These are phyloP conservation scores for Aplocera efformata DNA, from an alignment of 2,888 invertebrate species.

Conservation along the genomic window DNA sequence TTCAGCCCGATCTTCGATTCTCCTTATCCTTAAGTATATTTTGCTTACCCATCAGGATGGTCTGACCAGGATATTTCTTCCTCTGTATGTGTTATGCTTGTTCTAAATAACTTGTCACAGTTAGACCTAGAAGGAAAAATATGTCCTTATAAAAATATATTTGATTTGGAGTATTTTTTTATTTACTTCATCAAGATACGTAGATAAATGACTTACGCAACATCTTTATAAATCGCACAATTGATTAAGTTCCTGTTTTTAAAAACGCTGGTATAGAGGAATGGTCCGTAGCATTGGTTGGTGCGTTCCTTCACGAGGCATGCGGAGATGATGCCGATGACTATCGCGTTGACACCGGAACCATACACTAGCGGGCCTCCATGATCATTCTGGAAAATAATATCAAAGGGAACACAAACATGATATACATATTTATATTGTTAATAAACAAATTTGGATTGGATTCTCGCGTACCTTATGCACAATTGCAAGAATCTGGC, in stretches of 20 bases:
- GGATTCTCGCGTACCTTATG: too few species aligned
- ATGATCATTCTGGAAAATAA: slow-evolving; percentile 52
- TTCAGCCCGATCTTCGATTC: too few species aligned
- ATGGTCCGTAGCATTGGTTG: slow-evolving; percentile 58
- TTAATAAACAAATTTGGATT: too few species aligned
- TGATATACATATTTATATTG: too few species aligned
- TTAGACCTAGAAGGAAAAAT: slow-evolving; percentile 40
- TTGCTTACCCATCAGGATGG: slow-evolving; percentile 56
- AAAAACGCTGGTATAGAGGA: slow-evolving; percentile 57
- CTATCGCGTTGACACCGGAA: slow-evolving; percentile 36
- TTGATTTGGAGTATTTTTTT: background rate
- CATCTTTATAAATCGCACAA: slow-evolving; percentile 56
- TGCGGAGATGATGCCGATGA: slow-evolving; percentile 59
- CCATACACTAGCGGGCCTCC: slow-evolving; percentile 55
- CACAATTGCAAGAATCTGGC: too few species aligned
- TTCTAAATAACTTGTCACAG: slow-evolving; percentile 53
- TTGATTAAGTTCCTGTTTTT: slow-evolving; percentile 51
- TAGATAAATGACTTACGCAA: slow-evolving; percentile 33
- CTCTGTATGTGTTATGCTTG: slow-evolving; percentile 50
- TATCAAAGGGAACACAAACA: too few species aligned
- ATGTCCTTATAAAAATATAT: background rate
- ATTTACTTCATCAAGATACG: background rate
- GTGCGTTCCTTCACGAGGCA: slow-evolving; percentile 54
- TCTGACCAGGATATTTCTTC: slow-evolving; percentile 48
- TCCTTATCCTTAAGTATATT: background rate